Percentiles rank a stretch among this genome's conserved stretches.
phyloP scores from a whole-genome alignment of 2,113 vertebrate genomes.

The Mastomys coucha region DNA sequence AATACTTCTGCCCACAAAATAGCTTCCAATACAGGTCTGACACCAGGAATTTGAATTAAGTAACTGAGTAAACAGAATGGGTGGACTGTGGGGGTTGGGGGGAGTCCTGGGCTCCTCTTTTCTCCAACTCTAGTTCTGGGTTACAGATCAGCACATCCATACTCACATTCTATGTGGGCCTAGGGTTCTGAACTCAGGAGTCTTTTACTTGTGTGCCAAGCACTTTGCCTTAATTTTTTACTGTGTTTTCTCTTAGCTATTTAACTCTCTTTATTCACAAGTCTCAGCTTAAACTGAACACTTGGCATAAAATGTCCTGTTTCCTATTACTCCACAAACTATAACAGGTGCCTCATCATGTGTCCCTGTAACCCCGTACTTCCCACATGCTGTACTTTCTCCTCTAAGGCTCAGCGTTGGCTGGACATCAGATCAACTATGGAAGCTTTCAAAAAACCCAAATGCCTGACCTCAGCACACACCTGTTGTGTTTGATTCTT shows the following conservation, averaged over 20 bases:
- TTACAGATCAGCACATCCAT: not conserved
- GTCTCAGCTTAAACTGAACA: not conserved
- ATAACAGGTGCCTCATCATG: not conserved
- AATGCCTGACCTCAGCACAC: not conserved
- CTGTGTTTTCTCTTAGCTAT: not conserved
- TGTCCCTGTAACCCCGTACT: accelerated
- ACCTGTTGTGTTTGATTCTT: not conserved
- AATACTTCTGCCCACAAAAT: conserved; percentile 42
- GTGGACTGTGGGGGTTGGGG: not conserved
- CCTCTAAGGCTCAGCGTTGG: not conserved
- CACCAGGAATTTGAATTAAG: conserved; percentile 46
- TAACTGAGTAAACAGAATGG: conserved; percentile 32
- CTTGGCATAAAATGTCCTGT: not conserved
- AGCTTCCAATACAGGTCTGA: conserved; percentile 2
- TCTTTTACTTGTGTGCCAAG: not conserved
- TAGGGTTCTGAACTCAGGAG: not conserved
- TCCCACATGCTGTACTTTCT: accelerated
- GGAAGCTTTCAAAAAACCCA: not conserved
- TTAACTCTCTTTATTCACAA: not conserved
- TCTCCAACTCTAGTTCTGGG: no score
- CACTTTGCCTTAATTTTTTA: not conserved
- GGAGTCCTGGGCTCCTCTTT: not conserved
- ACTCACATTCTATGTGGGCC: not conserved
- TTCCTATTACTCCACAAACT: not conserved
- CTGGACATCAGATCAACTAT: not conserved